Conservation (phyloP, 2,113 vertebrate species). For the Montifringilla adamsi region DNA sequence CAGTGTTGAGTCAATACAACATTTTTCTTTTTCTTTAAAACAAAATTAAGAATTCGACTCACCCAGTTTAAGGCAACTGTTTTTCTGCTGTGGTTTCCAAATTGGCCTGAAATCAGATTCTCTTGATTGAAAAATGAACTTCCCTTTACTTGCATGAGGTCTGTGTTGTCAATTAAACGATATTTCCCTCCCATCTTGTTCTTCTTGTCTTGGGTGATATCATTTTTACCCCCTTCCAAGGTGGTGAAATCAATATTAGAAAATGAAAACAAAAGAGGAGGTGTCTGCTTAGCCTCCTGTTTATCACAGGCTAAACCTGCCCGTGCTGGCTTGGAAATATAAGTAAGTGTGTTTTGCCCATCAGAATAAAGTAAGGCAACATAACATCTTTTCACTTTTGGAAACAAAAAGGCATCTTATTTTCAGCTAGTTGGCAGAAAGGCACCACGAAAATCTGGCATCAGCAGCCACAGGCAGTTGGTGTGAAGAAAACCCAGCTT, state of each 20-base stretch:
- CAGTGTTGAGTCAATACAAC: constrained; percentile 36
- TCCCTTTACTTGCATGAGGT: constrained; percentile 53
- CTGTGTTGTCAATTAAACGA: background rate
- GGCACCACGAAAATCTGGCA: background rate
- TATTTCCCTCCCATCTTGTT: background rate
- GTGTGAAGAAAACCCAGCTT: background rate
- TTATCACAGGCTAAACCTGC: background rate
- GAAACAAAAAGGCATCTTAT: background rate
- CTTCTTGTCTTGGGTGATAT: background rate
- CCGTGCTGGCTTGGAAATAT: accelerated
- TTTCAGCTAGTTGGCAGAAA: background rate
- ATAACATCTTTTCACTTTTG: background rate
- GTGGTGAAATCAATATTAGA: constrained; percentile 61
- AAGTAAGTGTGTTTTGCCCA: background rate
- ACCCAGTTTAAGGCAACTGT: background rate
- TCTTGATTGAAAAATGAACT: constrained; percentile 27
- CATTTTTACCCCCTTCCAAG: constrained; percentile 37
- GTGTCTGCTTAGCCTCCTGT: background rate
- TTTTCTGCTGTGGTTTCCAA: background rate
- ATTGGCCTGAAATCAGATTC: constrained; percentile 6
- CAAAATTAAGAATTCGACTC: constrained; percentile 17
- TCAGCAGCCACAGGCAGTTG: background rate
- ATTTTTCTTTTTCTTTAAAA: background rate
- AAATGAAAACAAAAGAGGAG: constrained; percentile 38
- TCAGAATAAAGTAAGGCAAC: background rate